Percentiles rank a stretch among this genome's conserved stretches.
Conservation (phyloP, 2,888 invertebrate species). For the Camptogramma bilineatum region DNA sequence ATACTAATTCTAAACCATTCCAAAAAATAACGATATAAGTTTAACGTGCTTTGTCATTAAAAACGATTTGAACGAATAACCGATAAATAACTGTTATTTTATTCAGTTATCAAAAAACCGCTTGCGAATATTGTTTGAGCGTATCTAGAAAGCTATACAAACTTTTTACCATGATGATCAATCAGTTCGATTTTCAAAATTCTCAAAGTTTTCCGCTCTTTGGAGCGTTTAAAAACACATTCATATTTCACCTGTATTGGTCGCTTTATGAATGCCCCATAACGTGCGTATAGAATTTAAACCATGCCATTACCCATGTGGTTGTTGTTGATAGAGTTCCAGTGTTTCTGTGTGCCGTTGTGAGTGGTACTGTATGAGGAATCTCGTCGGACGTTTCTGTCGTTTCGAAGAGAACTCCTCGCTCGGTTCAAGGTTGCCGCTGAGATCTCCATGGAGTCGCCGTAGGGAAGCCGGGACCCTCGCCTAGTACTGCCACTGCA, state of each 20-base stretch:
- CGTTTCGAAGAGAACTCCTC: conserved; percentile 64
- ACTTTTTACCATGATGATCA: neutral
- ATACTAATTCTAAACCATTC: conserved; percentile 3
- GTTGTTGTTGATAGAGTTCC: conserved; percentile 74
- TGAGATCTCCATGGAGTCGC: conserved; percentile 81
- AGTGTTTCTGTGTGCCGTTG: conserved; percentile 71
- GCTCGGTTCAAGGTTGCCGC: conserved; percentile 76
- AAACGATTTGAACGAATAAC: conserved; percentile 8
- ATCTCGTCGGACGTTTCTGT: conserved; percentile 63
- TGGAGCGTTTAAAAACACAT: neutral
- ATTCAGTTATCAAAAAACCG: neutral
- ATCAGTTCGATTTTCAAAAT: neutral
- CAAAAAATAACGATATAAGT: neutral
- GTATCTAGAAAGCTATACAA: neutral
- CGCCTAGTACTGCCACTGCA: conserved; percentile 65
- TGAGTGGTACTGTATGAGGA: conserved; percentile 60
- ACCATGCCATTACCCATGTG: conserved; percentile 67
- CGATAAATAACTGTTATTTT: neutral
- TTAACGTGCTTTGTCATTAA: conserved; percentile 23
- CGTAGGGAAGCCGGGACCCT: conserved; percentile 76
- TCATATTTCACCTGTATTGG: neutral
- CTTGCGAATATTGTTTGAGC: neutral
- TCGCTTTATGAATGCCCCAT: neutral
- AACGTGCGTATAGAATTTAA: conserved; percentile 39
- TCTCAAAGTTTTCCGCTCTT: neutral